These are phyloP conservation scores for Phymorhynchus buccinoides DNA, from an alignment of 1,140 invertebrate genomes.

Conservation along the genomic window DNA sequence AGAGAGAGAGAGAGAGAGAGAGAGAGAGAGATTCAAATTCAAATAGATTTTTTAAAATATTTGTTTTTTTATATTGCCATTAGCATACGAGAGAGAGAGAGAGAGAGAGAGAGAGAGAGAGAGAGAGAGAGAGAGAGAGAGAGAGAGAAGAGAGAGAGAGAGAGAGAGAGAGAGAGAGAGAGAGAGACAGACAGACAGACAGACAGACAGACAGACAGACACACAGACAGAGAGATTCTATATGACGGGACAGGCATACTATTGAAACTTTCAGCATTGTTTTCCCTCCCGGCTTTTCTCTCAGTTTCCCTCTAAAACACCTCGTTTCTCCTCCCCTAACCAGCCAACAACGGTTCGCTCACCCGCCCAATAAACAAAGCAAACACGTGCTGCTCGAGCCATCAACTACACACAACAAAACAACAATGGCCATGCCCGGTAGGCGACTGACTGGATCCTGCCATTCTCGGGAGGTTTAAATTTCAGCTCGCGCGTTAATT, in stretches of 20 bases:
- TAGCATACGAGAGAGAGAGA: too few species aligned
- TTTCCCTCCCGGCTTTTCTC: neutral
- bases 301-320: neutral
- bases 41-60: too few species aligned
- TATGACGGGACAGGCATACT: neutral
- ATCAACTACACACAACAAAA: too few species aligned
- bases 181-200: neutral
- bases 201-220: neutral
- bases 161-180: constrained; percentile 1
- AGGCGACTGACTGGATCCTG: too few species aligned
- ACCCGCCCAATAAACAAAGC: neutral
- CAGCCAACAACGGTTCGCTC: neutral
- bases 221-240: neutral
- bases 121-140: constrained; percentile 10
- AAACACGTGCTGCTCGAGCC: neutral
- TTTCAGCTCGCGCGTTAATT: neutral
- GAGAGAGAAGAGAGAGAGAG: neutral
- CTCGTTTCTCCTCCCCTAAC: neutral
- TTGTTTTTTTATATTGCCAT: too few species aligned
- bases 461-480: neutral
- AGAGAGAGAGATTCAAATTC: too few species aligned
- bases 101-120: neutral
- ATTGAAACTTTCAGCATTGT: too few species aligned
- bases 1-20: too few species aligned
- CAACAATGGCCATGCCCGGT: too few species aligned